phyloP scores from a whole-genome alignment of 2,888 invertebrate species.

The Caenorhabditis angaria region DNA sequence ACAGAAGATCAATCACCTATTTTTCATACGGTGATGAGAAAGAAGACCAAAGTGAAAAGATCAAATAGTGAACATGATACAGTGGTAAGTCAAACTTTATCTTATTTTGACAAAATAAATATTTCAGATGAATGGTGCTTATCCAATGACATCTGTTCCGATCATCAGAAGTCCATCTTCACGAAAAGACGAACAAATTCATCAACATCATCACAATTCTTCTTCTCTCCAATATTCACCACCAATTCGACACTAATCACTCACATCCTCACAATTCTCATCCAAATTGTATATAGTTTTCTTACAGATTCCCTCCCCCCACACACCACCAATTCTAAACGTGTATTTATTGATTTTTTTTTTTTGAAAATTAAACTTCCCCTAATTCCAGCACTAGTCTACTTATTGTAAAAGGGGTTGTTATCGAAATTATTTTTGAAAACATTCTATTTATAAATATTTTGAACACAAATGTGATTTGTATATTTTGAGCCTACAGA shows the following conservation, averaged over 20 bases:
- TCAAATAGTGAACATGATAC: slow-evolving; percentile 56
- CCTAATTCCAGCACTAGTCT: slow-evolving; percentile 1
- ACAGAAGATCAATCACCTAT: slow-evolving; percentile 50
- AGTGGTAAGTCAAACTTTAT: slow-evolving; percentile 15
- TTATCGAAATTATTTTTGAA: no score
- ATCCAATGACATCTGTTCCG: slow-evolving; percentile 42
- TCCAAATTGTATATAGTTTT: slow-evolving; percentile 1
- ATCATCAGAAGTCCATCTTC: slow-evolving; percentile 50
- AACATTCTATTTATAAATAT: no score
- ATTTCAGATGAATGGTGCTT: slow-evolving; percentile 37
- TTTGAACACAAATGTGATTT: no score
- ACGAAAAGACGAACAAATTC: slow-evolving; percentile 14
- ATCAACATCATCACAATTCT: not conserved
- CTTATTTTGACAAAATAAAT: not conserved
- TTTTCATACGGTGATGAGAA: slow-evolving; percentile 62
- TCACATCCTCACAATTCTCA: not conserved
- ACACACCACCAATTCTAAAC: not conserved
- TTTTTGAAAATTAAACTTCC: not conserved
- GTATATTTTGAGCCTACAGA: no score
- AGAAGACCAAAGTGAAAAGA: slow-evolving; percentile 54
- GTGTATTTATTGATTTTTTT: slow-evolving; percentile 7
- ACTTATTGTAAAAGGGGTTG: not conserved
- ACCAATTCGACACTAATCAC: slow-evolving; percentile 38
- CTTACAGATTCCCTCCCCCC: not conserved
- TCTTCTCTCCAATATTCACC: slow-evolving; percentile 37